Conservation (phyloP, 2,888 invertebrate species). For the Dicycla oo region DNA sequence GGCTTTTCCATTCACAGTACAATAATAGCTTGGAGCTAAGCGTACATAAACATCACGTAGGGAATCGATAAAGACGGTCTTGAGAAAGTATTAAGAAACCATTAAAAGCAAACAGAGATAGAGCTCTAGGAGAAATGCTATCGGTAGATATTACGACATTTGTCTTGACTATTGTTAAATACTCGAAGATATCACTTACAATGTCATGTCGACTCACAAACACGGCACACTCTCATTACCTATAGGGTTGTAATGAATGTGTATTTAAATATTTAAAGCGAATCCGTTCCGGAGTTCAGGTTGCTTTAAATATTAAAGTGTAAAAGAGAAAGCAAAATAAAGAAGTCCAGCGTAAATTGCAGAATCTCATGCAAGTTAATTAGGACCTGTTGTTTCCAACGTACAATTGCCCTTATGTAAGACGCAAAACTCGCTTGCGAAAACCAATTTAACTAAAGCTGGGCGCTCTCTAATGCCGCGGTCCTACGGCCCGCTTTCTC, state of each 20-base stretch:
- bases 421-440: conserved; percentile 41
- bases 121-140: conserved; percentile 13
- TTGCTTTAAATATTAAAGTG: conserved; percentile 51
- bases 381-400: conserved; percentile 48
- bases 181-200: conserved; percentile 27
- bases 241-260: conserved; percentile 36
- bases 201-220: conserved; percentile 12
- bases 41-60: conserved; percentile 21
- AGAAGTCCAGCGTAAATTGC: conserved; percentile 46
- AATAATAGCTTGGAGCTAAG: conserved; percentile 6
- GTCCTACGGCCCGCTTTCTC: too few species aligned
- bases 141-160: conserved; percentile 32
- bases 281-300: conserved; percentile 39
- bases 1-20: neutral
- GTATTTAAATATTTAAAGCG: conserved; percentile 28
- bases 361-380: conserved; percentile 59
- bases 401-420: conserved; percentile 32
- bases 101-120: conserved; percentile 27
- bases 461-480: too few species aligned
- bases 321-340: conserved; percentile 52
- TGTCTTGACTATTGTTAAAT: conserved; percentile 32
- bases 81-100: conserved; percentile 39
- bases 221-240: conserved; percentile 18
- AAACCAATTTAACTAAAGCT: conserved; percentile 37
- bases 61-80: conserved; percentile 1